These are phyloP conservation scores for Ceratotherium simum DNA, from an alignment of 2,113 vertebrate species.

Conservation along the genomic window DNA sequence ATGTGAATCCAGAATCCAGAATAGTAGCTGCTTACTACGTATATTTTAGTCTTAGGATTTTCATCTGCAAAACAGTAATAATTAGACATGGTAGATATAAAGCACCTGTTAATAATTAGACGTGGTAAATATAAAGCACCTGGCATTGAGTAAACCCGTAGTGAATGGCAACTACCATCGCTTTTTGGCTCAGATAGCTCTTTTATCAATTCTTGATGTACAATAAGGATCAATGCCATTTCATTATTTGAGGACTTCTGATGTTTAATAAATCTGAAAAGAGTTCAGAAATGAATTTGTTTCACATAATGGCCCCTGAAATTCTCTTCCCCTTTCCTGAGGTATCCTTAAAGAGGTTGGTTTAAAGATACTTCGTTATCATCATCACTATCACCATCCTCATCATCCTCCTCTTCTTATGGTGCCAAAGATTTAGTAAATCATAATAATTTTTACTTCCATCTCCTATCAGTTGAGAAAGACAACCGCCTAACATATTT, in stretches of 20 bases:
- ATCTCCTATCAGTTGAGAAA: neutral
- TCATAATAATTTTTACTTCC: neutral
- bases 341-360: neutral
- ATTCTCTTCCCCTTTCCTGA: neutral
- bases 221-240: neutral
- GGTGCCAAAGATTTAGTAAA: neutral
- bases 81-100: neutral
- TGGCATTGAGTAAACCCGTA: fast-evolving
- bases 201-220: neutral
- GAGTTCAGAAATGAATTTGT: neutral
- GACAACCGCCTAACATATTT: neutral
- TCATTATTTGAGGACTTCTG: neutral
- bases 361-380: neutral
- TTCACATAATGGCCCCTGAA: neutral
- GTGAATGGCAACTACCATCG: too few relatives aligned
- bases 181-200: neutral
- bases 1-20: neutral
- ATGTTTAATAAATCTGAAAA: neutral
- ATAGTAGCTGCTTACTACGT: fast-evolving
- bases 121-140: fast-evolving
- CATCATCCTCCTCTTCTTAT: neutral
- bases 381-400: fast-evolving
- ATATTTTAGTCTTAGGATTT: neutral
- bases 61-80: neutral
- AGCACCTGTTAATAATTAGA: neutral